These are phyloP conservation scores for Adela reaumurella DNA, from an alignment of 2,888 invertebrate species.

Conservation along the genomic window DNA sequence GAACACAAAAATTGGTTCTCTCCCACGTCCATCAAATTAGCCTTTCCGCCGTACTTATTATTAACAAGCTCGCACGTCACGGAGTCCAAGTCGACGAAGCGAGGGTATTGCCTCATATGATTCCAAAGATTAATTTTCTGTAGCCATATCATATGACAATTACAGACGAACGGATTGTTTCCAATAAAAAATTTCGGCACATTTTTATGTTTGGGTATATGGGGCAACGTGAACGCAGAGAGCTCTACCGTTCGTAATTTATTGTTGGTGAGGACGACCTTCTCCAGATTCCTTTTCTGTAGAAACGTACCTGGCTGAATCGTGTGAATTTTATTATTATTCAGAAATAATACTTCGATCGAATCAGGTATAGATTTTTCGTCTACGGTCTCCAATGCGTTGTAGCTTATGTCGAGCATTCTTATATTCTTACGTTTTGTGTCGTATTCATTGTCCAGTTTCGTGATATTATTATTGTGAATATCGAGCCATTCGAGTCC, in stretches of 20 bases:
- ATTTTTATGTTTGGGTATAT: conserved; percentile 62
- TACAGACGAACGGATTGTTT: conserved; percentile 80
- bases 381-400: conserved; percentile 65
- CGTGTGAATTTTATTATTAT: conserved; percentile 70
- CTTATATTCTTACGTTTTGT: conserved; percentile 62
- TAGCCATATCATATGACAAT: conserved; percentile 86
- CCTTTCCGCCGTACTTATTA: conserved; percentile 60
- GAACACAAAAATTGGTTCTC: conserved; percentile 76
- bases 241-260: conserved; percentile 69
- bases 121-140: conserved; percentile 73
- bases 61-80: conserved; percentile 74
- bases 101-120: conserved; percentile 69
- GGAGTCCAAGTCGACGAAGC: conserved; percentile 71
- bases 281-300: conserved; percentile 67
- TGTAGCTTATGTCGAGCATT: conserved; percentile 75
- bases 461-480: conserved; percentile 72
- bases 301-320: conserved; percentile 70
- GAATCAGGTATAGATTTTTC: conserved; percentile 71
- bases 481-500: conserved; percentile 78
- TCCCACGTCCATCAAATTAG: conserved; percentile 64
- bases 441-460: conserved; percentile 70
- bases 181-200: conserved; percentile 76
- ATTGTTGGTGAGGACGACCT: conserved; percentile 75
- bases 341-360: conserved; percentile 69
- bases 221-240: conserved; percentile 65